These are phyloP conservation scores for Pyrrhopygopsis socrates DNA, from an alignment of 2,888 invertebrate species.

Conservation along the genomic window DNA sequence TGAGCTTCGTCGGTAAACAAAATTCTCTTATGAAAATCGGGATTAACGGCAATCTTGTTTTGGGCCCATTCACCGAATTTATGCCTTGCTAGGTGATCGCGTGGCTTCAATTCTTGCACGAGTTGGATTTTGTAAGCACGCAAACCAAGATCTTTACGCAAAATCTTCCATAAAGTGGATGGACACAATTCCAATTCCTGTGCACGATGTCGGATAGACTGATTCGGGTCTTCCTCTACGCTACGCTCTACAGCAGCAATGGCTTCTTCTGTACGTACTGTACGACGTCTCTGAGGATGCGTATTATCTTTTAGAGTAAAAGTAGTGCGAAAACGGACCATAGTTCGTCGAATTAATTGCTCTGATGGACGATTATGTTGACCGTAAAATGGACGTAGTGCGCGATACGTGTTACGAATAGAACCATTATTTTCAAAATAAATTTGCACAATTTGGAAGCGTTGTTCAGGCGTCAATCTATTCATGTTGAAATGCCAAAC, in stretches of 20 bases:
- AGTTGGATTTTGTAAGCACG: slow-evolving; percentile 63
- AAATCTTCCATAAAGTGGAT: slow-evolving; percentile 22
- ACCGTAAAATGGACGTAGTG: slow-evolving; percentile 85
- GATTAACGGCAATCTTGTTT: slow-evolving; percentile 74
- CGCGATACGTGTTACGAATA: slow-evolving; percentile 80
- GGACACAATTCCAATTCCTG: slow-evolving; percentile 74
- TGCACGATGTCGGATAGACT: slow-evolving; percentile 82
- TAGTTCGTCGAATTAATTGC: slow-evolving; percentile 83
- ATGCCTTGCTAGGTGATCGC: slow-evolving; percentile 53
- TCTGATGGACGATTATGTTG: slow-evolving; percentile 80
- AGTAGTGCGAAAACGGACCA: slow-evolving; percentile 85
- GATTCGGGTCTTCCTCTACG: slow-evolving; percentile 18
- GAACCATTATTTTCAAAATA: slow-evolving; percentile 85
- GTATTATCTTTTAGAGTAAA: slow-evolving; percentile 69
- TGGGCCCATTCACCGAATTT: slow-evolving; percentile 83
- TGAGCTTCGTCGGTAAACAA: slow-evolving; percentile 84
- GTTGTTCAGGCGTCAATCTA: background rate
- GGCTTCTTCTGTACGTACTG: slow-evolving; percentile 74
- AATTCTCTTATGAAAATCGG: slow-evolving; percentile 75
- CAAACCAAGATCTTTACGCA: slow-evolving; percentile 83
- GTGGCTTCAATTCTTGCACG: slow-evolving; percentile 69
- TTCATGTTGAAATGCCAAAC: background rate
- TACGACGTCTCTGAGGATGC: slow-evolving; percentile 69
- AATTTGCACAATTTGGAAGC: slow-evolving; percentile 74
- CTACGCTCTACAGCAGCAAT: slow-evolving; percentile 77